Conservation (phyloP, 2,113 vertebrate species). For the Gobio gobio region DNA sequence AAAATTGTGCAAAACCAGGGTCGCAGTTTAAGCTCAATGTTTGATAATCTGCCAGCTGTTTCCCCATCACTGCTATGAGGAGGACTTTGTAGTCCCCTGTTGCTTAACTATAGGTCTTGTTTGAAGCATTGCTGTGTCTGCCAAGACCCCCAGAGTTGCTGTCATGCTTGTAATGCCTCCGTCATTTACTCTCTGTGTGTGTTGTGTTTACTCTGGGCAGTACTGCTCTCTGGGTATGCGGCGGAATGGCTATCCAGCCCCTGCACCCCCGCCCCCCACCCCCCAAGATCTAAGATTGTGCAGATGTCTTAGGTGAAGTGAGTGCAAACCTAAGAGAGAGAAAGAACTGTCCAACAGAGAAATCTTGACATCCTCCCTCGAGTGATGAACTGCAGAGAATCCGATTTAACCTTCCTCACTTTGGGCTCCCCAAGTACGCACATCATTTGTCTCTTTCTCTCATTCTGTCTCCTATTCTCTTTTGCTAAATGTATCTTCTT, state of each 20-base stretch:
- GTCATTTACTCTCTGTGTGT: conserved; percentile 35
- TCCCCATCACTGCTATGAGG: not conserved
- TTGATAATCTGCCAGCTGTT: conserved; percentile 23
- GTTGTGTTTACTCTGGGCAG: not conserved
- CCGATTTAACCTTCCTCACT: not conserved
- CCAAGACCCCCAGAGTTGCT: conserved; percentile 21
- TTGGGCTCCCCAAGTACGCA: not conserved
- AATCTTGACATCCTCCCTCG: conserved; percentile 27
- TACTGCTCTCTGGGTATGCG: conserved; percentile 12
- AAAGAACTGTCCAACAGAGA: conserved; percentile 6
- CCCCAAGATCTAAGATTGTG: not conserved
- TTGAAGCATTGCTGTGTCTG: conserved; percentile 35
- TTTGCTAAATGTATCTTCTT: not conserved
- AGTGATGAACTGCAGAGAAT: conserved; percentile 35
- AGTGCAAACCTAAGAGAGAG: conserved; percentile 8
- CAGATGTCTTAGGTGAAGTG: conserved; percentile 14
- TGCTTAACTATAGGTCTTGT: conserved; percentile 31
- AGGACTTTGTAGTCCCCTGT: conserved; percentile 7
- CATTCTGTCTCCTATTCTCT: not conserved
- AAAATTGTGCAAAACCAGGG: not conserved
- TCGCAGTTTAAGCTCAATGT: conserved; percentile 3
- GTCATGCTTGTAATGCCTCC: conserved; percentile 24
- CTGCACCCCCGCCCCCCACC: no score
- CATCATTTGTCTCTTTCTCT: conserved; percentile 15
- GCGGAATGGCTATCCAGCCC: not conserved